Conservation (phyloP, 1,140 invertebrate genomes). For the Drosophila teissieri region DNA sequence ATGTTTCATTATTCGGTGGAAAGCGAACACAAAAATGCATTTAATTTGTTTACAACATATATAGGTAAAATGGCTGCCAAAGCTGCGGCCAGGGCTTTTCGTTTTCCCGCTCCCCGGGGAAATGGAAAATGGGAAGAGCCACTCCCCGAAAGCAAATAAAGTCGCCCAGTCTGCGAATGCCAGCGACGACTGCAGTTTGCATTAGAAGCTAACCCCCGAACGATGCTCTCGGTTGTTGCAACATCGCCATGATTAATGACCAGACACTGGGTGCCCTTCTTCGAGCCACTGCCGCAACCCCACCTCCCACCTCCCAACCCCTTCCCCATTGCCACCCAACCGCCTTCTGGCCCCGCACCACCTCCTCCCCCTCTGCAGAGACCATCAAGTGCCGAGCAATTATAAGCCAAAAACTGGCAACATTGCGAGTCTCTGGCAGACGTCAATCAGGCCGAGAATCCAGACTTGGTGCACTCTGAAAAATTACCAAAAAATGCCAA, state of each 20-base stretch:
- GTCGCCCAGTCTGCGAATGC: constrained; percentile 27
- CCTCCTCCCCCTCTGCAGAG: constrained; percentile 2
- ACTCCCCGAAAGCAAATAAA: constrained; percentile 50
- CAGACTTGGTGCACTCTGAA: constrained; percentile 22
- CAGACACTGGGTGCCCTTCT: constrained; percentile 19
- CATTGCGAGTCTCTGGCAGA: constrained; percentile 72
- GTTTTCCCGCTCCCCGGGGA: not conserved
- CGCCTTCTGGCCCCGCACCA: not conserved
- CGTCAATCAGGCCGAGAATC: constrained; percentile 65
- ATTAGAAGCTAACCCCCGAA: constrained; percentile 51
- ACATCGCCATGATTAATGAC: constrained; percentile 69
- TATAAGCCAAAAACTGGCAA: constrained; percentile 65
- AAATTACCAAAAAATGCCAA: not conserved
- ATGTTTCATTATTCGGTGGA: constrained; percentile 20
- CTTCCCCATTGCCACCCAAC: not conserved
- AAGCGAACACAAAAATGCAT: constrained; percentile 46
- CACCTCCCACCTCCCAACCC: not conserved
- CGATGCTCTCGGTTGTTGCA: constrained; percentile 53
- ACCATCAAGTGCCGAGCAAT: constrained; percentile 72
- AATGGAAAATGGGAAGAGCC: constrained; percentile 1
- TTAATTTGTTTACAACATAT: constrained; percentile 52
- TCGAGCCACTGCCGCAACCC: not conserved
- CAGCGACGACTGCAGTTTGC: constrained; percentile 50
- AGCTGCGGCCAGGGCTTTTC: constrained; percentile 22
- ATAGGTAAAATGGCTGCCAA: constrained; percentile 34